Conservation (phyloP, 2,888 invertebrate genomes). For the Melanophora roralis region DNA sequence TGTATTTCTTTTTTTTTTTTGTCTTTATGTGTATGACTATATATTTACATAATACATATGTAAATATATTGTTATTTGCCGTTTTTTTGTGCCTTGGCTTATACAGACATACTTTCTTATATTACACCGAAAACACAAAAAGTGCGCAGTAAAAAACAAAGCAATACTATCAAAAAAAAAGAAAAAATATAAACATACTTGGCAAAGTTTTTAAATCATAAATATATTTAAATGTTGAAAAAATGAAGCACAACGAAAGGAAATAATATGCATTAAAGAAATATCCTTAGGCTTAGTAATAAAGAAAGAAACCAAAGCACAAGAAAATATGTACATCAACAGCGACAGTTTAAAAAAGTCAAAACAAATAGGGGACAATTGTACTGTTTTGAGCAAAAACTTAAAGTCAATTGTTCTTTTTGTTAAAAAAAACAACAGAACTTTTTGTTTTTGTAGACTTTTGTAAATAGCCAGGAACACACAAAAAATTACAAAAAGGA, state of each 20-base stretch:
- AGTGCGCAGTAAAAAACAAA: neutral
- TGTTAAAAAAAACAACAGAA: neutral
- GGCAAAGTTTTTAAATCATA: slow-evolving; percentile 38
- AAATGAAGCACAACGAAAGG: slow-evolving; percentile 15
- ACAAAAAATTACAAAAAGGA: neutral
- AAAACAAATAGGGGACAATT: slow-evolving; percentile 12
- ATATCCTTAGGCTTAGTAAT: slow-evolving; percentile 46
- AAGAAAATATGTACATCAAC: neutral
- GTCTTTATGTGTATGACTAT: neutral
- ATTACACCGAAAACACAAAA: neutral
- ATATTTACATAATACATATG: too few species aligned
- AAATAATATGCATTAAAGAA: slow-evolving; percentile 43
- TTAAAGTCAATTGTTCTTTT: slow-evolving; percentile 27
- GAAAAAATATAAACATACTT: neutral
- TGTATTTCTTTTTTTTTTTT: neutral
- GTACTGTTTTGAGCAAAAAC: slow-evolving; percentile 21
- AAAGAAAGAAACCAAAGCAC: slow-evolving; percentile 1
- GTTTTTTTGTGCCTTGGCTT: slow-evolving; percentile 1
- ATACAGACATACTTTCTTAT: slow-evolving; percentile 38
- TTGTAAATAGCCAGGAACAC: neutral
- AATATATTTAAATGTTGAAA: slow-evolving; percentile 39
- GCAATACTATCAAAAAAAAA: neutral
- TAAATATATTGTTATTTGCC: neutral
- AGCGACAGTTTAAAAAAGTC: neutral
- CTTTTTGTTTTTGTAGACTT: neutral